Conservation (phyloP, 2,888 invertebrate species). For the Didymodactylos carnosus region DNA sequence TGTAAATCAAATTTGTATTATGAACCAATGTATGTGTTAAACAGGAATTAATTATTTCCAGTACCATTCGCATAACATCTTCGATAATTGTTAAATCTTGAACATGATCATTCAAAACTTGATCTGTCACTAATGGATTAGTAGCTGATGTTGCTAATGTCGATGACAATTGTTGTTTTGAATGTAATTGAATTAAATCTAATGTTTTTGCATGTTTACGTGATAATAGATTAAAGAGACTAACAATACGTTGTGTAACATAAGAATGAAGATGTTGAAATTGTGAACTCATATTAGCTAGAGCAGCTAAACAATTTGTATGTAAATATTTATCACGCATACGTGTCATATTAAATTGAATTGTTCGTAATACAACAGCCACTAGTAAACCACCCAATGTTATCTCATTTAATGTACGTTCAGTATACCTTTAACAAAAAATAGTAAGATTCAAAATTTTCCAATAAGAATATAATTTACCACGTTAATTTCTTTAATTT, state of each 20-base stretch:
- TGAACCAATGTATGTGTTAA: constrained; percentile 64
- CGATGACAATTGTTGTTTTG: not conserved
- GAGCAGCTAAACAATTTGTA: constrained; percentile 87
- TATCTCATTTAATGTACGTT: constrained; percentile 68
- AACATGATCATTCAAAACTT: not conserved
- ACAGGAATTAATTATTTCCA: constrained; percentile 89
- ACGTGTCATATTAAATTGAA: constrained; percentile 88
- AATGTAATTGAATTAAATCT: constrained; percentile 22
- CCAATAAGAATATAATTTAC: not conserved
- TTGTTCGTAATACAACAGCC: constrained; percentile 76
- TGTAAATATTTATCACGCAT: constrained; percentile 91
- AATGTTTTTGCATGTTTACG: constrained; percentile 47
- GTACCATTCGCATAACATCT: constrained; percentile 80
- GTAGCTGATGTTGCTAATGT: not conserved
- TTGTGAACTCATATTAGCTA: constrained; percentile 87
- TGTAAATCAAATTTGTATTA: constrained; percentile 79
- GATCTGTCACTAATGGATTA: not conserved
- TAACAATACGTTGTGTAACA: constrained; percentile 68
- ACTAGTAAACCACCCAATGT: constrained; percentile 79
- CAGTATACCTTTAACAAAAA: constrained; percentile 66
- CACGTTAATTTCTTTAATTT: constrained; percentile 27
- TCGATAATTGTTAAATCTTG: constrained; percentile 72
- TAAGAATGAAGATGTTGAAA: constrained; percentile 80
- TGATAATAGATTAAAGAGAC: constrained; percentile 68
- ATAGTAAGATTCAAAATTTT: not conserved